Evolutionary conservation across 2,797 vertebrate species (phyloP).

Genomic region (Muraenolepis orangiensis): DNA sequence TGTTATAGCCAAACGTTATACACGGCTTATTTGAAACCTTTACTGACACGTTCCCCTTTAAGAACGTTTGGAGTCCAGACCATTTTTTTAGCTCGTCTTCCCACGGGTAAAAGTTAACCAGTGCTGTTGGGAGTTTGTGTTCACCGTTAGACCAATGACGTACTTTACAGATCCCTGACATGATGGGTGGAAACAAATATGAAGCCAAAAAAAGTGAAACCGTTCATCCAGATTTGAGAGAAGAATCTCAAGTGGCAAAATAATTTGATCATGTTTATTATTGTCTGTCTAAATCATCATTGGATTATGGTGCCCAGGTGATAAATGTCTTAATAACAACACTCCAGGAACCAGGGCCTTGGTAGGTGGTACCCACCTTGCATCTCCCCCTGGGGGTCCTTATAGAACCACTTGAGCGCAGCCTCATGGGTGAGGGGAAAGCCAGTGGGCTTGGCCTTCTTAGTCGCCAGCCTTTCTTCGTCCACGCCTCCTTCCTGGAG

Average conservation of each 20-base stretch:
- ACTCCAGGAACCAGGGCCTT: neutral
- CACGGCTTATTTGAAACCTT: neutral
- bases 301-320: neutral
- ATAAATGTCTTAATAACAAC: neutral
- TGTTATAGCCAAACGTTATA: neutral
- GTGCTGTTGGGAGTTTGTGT: neutral
- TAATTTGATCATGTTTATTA: too few species aligned
- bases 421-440: conserved; percentile 86
- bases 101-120: neutral
- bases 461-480: conserved; percentile 85
- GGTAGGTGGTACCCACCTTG: conserved; percentile 76
- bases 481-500: conserved; percentile 92
- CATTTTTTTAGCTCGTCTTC: neutral
- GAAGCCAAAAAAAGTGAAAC: neutral
- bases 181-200: neutral
- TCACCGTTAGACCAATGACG: neutral
- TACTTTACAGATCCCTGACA: neutral
- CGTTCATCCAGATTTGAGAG: neutral
- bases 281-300: too few species aligned
- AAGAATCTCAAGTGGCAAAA: too few species aligned
- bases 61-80: neutral
- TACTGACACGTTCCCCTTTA: neutral
- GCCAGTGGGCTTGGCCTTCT: conserved; percentile 84
- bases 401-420: conserved; percentile 99
- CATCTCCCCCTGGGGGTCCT: conserved; percentile 98